Base-by-base conservation (phyloP, 2,888 invertebrate species). In the Calameuta pallipes region DNA sequence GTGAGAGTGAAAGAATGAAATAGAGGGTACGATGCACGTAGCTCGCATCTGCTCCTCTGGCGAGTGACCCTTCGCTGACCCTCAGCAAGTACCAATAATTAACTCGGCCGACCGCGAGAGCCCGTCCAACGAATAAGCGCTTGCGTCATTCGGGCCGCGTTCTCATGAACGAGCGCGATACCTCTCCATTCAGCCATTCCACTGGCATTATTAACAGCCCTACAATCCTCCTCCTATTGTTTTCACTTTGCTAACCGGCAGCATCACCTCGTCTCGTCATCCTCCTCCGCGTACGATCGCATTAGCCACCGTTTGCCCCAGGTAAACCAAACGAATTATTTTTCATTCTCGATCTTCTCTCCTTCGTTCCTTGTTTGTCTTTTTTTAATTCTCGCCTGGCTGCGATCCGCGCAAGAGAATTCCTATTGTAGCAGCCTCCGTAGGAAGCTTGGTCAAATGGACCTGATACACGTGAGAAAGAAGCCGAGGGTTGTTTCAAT, bases 81-180 rank as follows among this genome's bases (percentile, higher is more conserved):
- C 88, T 85, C 83, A 82, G 86, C 88, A 89, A 90, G 89, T 90
- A 89, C 89, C 87, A 89, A 90, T 88, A 90, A 90, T 90, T 89
- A 89, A 89, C 89, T 87, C 85, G 81, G 83, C 85, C 75, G 36
- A 35, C 36, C 35, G 74, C 35, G 31, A 30, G 74, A 34, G 33
- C 74, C 34, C 36, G 74, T 33, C 31, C 74, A 34, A 36, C 34
- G 37, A 36, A 74, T 36, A 34, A 30, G 74, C 70, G 80, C 80
- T 86, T 84, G 82, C 82, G 85, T 83, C 82, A 83, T 83, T 33
- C 82, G 77, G 78, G 73, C 82, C 83, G 81, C 81, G 81, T 82
- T 83, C 82, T 80, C 85, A 80, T 84, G 56, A 56, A 56, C 56
- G 56, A 23, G 56, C 56, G 56, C 56, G 56, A 56, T 56, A 56